Evolutionary conservation across 2,797 vertebrate genomes (phyloP), one percentile per base, ranked within the genome.

Genomic region (Cottoperca gobio): DNA sequence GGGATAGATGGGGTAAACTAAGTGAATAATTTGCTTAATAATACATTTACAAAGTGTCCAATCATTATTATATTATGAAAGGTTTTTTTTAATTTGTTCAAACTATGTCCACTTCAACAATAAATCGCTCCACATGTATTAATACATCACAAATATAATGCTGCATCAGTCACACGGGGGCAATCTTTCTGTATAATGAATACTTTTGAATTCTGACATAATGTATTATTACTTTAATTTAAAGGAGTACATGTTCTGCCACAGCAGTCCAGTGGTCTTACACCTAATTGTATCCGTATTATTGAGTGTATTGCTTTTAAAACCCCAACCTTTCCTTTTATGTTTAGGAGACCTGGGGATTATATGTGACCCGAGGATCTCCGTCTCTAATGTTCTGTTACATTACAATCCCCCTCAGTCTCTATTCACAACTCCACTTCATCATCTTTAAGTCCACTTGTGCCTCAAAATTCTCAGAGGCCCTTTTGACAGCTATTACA

Each of bases 401-500:
- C 35, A 59, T 52, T 64, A 70, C 48, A 65, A 24, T n/a, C 59
- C 48, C 59, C 65, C 68, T 65, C 42, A 55, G 66, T 74, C 62
- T 67, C 63, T 23, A n/a, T 26, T 13, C 73, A 50, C 52, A 24
- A 40, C 53, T 61, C 62, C 26, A 70, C 69, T 89, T 71, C 72
- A 81, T 87, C 80, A 89, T 83, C 39, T 86, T 81, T 81, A 78
- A 86, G 68, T 83, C 73, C 61, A 70, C 61, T 60, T 42, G 64
- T 57, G 45, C 46, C 43, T 31, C 13, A 60, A 86, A 13, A 74
- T 78, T 79, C 85, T 86, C 85, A 60, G 75, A 86, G 86, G 85
- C 83, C 84, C 79, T 88, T 86, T 82, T 81, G 76, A 73, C 70
- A 73, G 70, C 74, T 67, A 86, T 81, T 82, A 79, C 71, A 67